Percentiles rank a stretch among this genome's conserved stretches.
Evolutionary conservation across 2,113 vertebrate species (phyloP).

Genomic region (Sorex fumeus): DNA sequence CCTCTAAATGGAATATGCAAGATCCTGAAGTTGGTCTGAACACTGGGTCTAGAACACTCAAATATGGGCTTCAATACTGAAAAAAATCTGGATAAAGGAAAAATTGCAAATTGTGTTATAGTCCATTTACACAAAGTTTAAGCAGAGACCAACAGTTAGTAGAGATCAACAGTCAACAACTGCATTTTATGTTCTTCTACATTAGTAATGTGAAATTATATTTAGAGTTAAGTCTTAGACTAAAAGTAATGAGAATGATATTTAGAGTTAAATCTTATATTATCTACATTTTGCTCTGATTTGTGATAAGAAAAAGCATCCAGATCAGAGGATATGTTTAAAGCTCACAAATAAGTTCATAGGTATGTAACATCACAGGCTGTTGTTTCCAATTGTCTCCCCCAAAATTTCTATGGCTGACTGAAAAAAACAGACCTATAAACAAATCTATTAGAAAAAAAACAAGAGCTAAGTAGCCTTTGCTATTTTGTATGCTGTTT

Average conservation of each 20-base stretch:
- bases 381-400: background rate
- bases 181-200: background rate
- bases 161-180: no score
- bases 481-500: background rate
- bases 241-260: background rate
- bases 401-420: background rate
- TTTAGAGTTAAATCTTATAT: background rate
- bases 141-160: no score
- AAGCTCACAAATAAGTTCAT: background rate
- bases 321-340: background rate
- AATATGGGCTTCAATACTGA: no score
- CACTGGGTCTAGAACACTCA: no score
- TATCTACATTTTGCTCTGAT: background rate
- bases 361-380: fast-evolving
- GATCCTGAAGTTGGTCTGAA: no score
- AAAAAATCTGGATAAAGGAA: no score
- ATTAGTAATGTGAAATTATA: background rate
- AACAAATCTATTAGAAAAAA: background rate
- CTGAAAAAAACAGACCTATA: background rate
- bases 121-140: no score
- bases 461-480: background rate
- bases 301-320: background rate
- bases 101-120: no score
- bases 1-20: background rate
- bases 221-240: background rate